Evolutionary conservation across 53 echinoderm and acorn worm species (phyloP).

Genomic region (Stichopus horrens): DNA sequence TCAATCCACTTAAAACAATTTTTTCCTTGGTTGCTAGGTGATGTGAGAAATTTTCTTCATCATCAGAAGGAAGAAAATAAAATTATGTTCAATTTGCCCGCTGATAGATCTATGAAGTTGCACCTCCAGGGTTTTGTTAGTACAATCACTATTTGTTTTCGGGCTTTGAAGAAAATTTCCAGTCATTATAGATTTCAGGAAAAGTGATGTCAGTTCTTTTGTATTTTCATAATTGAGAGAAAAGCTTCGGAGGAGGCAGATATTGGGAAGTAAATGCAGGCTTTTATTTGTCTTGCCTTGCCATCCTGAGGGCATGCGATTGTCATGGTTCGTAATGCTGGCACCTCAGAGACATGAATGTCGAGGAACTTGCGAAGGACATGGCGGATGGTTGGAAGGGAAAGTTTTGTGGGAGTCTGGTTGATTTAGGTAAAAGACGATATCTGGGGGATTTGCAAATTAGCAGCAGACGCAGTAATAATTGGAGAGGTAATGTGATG

Average conservation of each 20-base stretch:
- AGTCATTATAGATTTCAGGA: neutral
- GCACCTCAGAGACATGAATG: neutral
- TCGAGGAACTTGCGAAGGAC: neutral
- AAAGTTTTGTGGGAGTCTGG: no score
- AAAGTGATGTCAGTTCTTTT: neutral
- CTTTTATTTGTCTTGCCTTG: neutral
- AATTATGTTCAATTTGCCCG: neutral
- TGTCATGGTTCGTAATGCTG: neutral
- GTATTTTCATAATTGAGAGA: neutral
- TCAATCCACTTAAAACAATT: neutral
- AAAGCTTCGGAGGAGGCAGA: neutral
- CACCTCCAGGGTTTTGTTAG: neutral
- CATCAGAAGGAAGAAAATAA: neutral
- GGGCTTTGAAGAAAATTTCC: neutral
- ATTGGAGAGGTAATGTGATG: neutral
- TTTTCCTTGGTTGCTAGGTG: conserved; percentile 3
- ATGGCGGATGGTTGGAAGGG: no score
- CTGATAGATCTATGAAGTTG: neutral
- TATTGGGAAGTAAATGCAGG: neutral
- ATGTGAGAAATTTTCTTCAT: neutral
- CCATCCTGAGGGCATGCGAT: neutral
- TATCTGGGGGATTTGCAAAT: neutral
- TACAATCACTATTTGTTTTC: neutral
- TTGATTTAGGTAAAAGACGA: no score
- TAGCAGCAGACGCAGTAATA: neutral